These are phyloP conservation scores for Anneissia japonica DNA, from an alignment of 35 echinoderm and acorn worm species.

Conservation along the genomic window DNA sequence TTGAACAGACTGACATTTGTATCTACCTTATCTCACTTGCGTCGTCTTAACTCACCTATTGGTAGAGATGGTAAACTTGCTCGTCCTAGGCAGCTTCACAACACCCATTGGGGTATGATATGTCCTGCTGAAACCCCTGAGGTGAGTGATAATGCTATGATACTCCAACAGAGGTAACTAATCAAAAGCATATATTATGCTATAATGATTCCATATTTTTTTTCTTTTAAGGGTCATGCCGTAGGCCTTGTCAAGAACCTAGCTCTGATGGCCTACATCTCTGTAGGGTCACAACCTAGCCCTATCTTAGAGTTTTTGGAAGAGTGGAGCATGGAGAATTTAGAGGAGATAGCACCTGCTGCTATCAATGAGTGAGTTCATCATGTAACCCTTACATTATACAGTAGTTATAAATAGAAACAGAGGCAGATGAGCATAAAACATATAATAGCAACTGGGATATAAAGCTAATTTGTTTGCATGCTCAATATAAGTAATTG, in stretches of 20 bases:
- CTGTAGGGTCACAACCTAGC: constrained; percentile 89
- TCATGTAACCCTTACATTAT: neutral
- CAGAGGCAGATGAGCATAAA: too few species aligned
- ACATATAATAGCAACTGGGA: too few species aligned
- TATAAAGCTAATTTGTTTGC: too few species aligned
- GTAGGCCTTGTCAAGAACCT: constrained; percentile 98
- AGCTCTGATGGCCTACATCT: constrained; percentile 98
- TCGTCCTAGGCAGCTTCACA: constrained; percentile 96
- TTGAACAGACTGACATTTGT: constrained; percentile 95
- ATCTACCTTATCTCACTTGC: constrained; percentile 93
- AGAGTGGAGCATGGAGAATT: constrained; percentile 99
- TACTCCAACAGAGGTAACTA: neutral
- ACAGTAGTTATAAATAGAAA: neutral
- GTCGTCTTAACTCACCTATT: constrained; percentile 89
- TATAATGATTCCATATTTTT: too few species aligned
- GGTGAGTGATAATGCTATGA: constrained; percentile 27
- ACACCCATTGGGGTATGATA: constrained; percentile 98
- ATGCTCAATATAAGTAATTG: too few species aligned
- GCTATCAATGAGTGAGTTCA: constrained; percentile 84
- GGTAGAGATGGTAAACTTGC: constrained; percentile 96
- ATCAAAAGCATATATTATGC: too few species aligned
- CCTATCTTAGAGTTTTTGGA: constrained; percentile 98
- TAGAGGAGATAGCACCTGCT: constrained; percentile 97
- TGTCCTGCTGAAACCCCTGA: constrained; percentile 99
- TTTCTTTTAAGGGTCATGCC: constrained; percentile 77